A percentile compares a stretch with the other conserved stretches of the same genome.
phyloP scores from a whole-genome alignment of 2,888 invertebrate species.

The Eugnorisma glareosa region DNA sequence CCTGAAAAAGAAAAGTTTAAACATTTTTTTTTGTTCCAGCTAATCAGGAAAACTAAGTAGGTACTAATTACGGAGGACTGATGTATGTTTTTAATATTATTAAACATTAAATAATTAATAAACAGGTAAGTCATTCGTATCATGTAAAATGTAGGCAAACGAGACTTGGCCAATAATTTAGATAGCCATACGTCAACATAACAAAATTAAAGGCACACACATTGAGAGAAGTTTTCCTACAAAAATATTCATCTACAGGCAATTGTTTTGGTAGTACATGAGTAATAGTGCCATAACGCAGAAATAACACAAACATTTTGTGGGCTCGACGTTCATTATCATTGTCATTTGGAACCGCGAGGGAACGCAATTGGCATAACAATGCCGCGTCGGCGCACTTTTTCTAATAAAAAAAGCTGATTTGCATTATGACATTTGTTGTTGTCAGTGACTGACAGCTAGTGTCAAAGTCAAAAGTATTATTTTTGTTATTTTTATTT shows the following conservation, averaged over 20 bases:
- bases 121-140: neutral
- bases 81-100: neutral
- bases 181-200: neutral
- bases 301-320: slow-evolving; percentile 69
- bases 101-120: neutral
- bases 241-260: slow-evolving; percentile 29
- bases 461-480: slow-evolving; percentile 68
- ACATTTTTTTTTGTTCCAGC: neutral
- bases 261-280: slow-evolving; percentile 61
- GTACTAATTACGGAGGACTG: neutral
- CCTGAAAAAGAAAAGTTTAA: neutral
- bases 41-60: neutral
- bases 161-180: no score
- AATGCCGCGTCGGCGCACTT: slow-evolving; percentile 75
- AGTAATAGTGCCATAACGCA: slow-evolving; percentile 60
- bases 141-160: neutral
- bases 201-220: neutral
- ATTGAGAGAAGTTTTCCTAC: neutral
- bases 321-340: slow-evolving; percentile 71
- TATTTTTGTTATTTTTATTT: slow-evolving; percentile 42
- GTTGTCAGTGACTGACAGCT: slow-evolving; percentile 67
- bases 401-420: slow-evolving; percentile 73
- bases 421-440: slow-evolving; percentile 80
- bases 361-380: slow-evolving; percentile 77
- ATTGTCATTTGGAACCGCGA: slow-evolving; percentile 71